Evolutionary conservation across 1,140 invertebrate species (phyloP).

Genomic region (Neuroterus valhalla): DNA sequence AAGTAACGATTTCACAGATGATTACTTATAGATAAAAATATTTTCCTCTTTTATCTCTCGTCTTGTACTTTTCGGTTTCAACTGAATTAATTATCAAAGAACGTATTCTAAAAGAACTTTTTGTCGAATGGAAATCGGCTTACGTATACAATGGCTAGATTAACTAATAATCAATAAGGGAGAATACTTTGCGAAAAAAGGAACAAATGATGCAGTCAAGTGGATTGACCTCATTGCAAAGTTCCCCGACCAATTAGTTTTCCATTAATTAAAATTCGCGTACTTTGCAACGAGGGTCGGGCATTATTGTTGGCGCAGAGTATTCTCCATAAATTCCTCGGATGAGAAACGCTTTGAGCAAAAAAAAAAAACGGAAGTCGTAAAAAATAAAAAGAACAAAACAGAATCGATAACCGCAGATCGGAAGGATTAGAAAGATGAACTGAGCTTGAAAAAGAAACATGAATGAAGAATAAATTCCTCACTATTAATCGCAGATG

Average conservation of each 20-base stretch:
- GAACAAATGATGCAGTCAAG: not conserved
- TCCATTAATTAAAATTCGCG: conserved; percentile 4
- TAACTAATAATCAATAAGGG: conserved; percentile 22
- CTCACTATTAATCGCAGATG: too few species aligned
- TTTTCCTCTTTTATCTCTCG: too few species aligned
- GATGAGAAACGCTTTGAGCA: conserved; percentile 39
- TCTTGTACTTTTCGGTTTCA: too few species aligned
- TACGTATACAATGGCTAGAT: conserved; percentile 13
- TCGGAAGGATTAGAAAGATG: conserved; percentile 11
- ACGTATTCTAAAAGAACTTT: not conserved
- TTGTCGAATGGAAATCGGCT: conserved; percentile 9
- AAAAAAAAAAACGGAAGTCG: conserved; percentile 33
- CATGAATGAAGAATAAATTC: not conserved
- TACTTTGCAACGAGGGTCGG: not conserved
- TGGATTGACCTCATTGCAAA: conserved; percentile 1
- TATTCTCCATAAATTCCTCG: conserved; percentile 8
- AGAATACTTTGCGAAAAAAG: conserved; percentile 22
- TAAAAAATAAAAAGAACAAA: conserved; percentile 34
- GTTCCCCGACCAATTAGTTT: conserved; percentile 11
- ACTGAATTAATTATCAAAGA: too few species aligned
- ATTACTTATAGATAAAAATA: too few species aligned
- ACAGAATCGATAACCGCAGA: not conserved
- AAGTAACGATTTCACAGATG: too few species aligned
- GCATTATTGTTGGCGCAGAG: conserved; percentile 22
- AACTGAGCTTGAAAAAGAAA: not conserved